Base-by-base conservation (phyloP, 2,113 vertebrate genomes). In the Accipiter cooperii region DNA sequence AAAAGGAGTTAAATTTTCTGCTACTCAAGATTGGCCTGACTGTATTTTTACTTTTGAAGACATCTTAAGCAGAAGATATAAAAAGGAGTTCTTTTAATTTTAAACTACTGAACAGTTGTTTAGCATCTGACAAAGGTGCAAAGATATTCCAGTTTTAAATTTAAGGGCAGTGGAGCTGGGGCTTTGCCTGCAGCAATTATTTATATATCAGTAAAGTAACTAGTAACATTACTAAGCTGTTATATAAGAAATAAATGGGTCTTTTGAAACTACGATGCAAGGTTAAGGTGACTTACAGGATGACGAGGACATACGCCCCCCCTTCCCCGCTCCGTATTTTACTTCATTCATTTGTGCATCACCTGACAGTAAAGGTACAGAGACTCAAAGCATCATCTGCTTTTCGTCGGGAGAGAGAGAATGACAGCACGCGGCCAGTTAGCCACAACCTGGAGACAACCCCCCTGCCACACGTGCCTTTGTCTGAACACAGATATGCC, bases 21-120 rank as follows among this genome's bases (percentile, higher is more conserved):
- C 17, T 58, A 15, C 13, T 19, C 0, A 0, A 63, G 38, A 51
- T 29, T 46, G 12, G 2, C 13, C 11, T 70, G 38, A 42, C 6
- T 51, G 10, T n/a, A 42, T 51, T 89, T 93, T 58, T 87, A 25
- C 18, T 78, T 84, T 85, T 69, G 13, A 78, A 95, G 85, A 25
- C 4, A 29, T n/a, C 31, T 52, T 60, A 46, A 80, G 28, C 5
- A 82, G 49, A 64, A 84, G 12, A 49, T 33, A 14, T 8, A 47
- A 93, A 82, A 95, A 82, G 2, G 26, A 82, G 5, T 22, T 57
- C 1, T 87, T 84, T 88, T 42, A 47, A 61, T n/a, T 89, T 86
- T 33, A 66, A 70, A 46, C 8, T 66, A 55, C 36, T 44, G 15
- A 84, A 73, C 6, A 58, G 13, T 13, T 44, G 15, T 55, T 77